These are phyloP conservation scores for Siderastrea siderea DNA, from an alignment of 92 coral and sea anemone species.

Conservation along the genomic window DNA sequence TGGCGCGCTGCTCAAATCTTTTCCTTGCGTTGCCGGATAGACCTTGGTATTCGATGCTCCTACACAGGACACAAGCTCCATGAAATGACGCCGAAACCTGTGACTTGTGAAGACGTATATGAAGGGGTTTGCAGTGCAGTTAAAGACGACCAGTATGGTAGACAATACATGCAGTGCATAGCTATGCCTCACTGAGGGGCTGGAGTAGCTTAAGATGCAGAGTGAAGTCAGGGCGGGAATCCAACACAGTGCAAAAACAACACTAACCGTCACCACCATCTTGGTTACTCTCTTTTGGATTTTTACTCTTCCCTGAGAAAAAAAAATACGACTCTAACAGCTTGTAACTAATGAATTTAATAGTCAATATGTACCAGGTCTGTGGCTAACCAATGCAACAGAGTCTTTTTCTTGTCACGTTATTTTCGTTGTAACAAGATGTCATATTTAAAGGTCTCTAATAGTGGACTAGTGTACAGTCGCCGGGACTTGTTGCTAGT, in stretches of 20 bases:
- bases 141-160: background rate
- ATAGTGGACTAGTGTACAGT: too few species aligned
- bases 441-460: too few species aligned
- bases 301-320: constrained; percentile 7
- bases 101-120: constrained; percentile 31
- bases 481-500: too few species aligned
- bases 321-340: background rate
- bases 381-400: too few species aligned
- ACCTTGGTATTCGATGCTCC: constrained; percentile 3
- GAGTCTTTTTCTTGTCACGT: too few species aligned
- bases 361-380: background rate
- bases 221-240: constrained; percentile 49
- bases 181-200: background rate
- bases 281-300: constrained; percentile 66
- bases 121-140: constrained; percentile 32
- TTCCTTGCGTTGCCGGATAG: background rate
- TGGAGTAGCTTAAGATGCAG: constrained; percentile 23
- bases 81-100: constrained; percentile 23
- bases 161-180: constrained; percentile 16
- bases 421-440: too few species aligned
- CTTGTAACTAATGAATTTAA: background rate
- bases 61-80: constrained; percentile 24
- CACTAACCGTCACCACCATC: constrained; percentile 68
- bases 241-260: constrained; percentile 49
- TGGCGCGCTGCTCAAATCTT: background rate